Evolutionary conservation across 2,888 invertebrate species (phyloP).

Genomic region (Pristionchus exspectatus): DNA sequence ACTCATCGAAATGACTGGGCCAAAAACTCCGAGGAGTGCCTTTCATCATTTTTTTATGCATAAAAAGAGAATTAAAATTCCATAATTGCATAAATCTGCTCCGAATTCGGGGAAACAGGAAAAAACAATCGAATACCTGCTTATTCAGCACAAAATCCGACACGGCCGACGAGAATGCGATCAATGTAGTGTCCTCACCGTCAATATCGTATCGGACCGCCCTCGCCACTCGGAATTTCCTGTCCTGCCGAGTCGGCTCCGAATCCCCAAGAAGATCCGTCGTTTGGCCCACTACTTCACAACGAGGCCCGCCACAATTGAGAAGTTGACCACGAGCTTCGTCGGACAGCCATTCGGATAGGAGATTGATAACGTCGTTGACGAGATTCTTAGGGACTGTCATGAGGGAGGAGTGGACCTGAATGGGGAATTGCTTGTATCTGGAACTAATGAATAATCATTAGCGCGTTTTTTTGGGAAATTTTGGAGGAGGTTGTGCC

Average conservation of each 20-base stretch:
- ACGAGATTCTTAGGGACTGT: constrained; percentile 38
- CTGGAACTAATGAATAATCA: background rate
- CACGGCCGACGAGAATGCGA: background rate
- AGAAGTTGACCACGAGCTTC: constrained; percentile 51
- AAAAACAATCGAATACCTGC: background rate
- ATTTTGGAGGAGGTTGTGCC: no score
- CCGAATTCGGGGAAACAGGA: background rate
- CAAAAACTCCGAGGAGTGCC: no score
- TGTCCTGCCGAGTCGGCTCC: constrained; percentile 26
- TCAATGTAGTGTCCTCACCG: background rate
- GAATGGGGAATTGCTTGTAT: background rate
- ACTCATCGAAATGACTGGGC: no score
- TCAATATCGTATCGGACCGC: constrained; percentile 46
- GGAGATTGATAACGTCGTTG: constrained; percentile 8
- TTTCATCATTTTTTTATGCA: background rate
- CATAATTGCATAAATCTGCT: background rate
- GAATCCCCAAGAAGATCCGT: constrained; percentile 22
- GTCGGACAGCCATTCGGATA: constrained; percentile 8
- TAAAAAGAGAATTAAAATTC: background rate
- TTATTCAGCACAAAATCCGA: background rate
- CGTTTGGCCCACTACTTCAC: constrained; percentile 53
- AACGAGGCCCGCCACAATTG: constrained; percentile 40
- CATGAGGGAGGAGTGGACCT: constrained; percentile 43
- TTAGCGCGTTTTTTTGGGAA: background rate
- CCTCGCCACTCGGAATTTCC: constrained; percentile 47